Base-by-base conservation (phyloP, 1,140 invertebrate genomes). In the Drosophila auraria region DNA sequence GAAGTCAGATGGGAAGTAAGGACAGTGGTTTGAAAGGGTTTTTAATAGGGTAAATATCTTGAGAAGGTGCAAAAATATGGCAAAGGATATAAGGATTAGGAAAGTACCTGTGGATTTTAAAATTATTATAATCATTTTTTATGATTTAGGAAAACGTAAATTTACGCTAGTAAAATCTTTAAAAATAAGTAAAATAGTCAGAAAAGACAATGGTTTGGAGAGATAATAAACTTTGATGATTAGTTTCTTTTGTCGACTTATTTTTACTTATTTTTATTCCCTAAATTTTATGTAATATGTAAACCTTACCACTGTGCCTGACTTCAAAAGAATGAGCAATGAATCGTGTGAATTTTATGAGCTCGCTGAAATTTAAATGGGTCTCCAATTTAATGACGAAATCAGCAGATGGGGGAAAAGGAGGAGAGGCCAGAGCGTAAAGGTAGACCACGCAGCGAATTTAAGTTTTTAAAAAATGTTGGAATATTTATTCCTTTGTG, bases 271-370 rank as follows among this genome's bases (percentile, higher is more conserved):
- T 14, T 20, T 14, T 15, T 3, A 4, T 25, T 33, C 3, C 7
- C 12, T 23, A 33, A 6, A 9, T 40, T 42, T 23, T 1, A n/a
- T 12, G 6, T 23, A 40, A 38, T 15, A 3, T 5, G 14, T 23
- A n/a, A 40, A 40, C 15, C 15, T 3, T 15, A n/a, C 74, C 63
- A 78, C 74, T 61, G 74, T 78, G 15, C 36, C 2, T 54, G n/a
- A 12, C 27, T 33, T 33, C 5, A 23, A 69, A 38, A 57, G 51
- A 54, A 36, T 57, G 25, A 62, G 53, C 54, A 33, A 64, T 49
- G 59, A 71, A 76, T 71, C 66, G 76, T 83, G 82, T 65, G 81
- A 80, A 72, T 84, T 83, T 84, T 84, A 84, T 77, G 82, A 62
- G 72, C 68, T 80, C 49, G 57, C 62, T 72, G 66, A 77, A 80